Base-by-base conservation (phyloP, 2,888 invertebrate genomes). In the Acanthosoma haemorrhoidale region DNA sequence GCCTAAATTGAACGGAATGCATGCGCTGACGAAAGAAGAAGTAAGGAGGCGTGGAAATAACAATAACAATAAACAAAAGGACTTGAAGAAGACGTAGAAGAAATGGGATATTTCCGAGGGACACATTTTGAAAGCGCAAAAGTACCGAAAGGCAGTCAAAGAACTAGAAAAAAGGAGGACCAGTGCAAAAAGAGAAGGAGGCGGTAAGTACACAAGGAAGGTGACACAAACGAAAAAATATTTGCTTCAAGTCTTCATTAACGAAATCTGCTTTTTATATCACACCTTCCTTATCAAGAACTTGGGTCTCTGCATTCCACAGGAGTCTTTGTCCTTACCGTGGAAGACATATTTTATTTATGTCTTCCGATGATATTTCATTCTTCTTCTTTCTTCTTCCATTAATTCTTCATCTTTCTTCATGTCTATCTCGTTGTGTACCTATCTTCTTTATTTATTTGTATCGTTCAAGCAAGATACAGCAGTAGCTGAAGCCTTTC, bases 401-500 rank as follows among this genome's bases (percentile, higher is more conserved):
- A 51, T 51, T 51, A 51, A 51, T 51, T 51, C 51, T 25, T 51
- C 51, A 51, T 51, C 51, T 51, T 51, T 51, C 51, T 51, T 51
- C 25, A n/a, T 51, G 29, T n/a, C 51, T 5, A 25, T 51, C 25
- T 51, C 25, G 51, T 25, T 25, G 21, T 51, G 29, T 51, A n/a
- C n/a, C n/a, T n/a, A 51, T 29, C 51, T 51, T 51, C 51, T 51
- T 51, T 51, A 21, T 51, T 51, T 51, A 51, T 51, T 51, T 51
- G 29, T 51, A 25, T 51, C 29, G 29, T n/a, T n/a, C n/a, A n/a
- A n/a, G n/a, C n/a, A n/a, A n/a, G n/a, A n/a, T n/a, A n/a, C n/a
- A n/a, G n/a, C n/a, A n/a, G n/a, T n/a, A n/a, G n/a, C n/a, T n/a
- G n/a, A 6, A 25, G 51, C 51, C 51, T 51, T 21, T 51, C 51